Base-by-base conservation (phyloP, 2,113 vertebrate species). In the Zonotrichia leucophrys region DNA sequence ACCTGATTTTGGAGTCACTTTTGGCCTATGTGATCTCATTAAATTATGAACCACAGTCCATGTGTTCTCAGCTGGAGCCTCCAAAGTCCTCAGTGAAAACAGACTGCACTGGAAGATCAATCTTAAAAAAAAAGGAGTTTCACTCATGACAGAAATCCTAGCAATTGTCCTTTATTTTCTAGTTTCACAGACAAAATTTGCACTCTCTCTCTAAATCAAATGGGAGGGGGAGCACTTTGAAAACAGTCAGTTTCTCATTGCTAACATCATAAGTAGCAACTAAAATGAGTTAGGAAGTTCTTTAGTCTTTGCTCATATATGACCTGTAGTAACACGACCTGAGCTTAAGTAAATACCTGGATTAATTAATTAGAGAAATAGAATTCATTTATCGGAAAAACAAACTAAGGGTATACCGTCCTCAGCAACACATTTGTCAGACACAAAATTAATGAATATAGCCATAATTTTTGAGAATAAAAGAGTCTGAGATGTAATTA, bases 351-450 rank as follows among this genome's bases (percentile, higher is more conserved):
- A 47, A 85, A 41, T n/a, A 49, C 33, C 11, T 74, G 22, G 15
- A 72, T 58, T 56, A 12, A 84, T 77, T 90, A 44, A 55, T 33
- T 64, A 52, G 15, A 56, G 30, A 55, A 74, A 52, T 44, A 17
- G 4, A 84, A 55, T 64, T 64, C 0, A 13, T 73, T 49, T 59
- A 21, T 62, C 11, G 39, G 20, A 25, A 41, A 53, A 87, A 56
- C 2, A 0, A 67, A 46, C 9, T 52, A 68, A 25, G 9, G 3
- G 2, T 74, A n/a, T 74, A 42, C 10, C 52, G 2, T 15, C 56
- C 44, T 68, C 28, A 73, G 35, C 10, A 75, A 58, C 5, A 42
- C 3, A 14, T 76, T 28, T 74, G 33, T 5, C 12, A 60, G 58
- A 35, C 5, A 53, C 58, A 84, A 35, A 39, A 35, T 56, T 19